Base-by-base conservation (phyloP, 1,140 invertebrate species). In the Papilio aristodemus region DNA sequence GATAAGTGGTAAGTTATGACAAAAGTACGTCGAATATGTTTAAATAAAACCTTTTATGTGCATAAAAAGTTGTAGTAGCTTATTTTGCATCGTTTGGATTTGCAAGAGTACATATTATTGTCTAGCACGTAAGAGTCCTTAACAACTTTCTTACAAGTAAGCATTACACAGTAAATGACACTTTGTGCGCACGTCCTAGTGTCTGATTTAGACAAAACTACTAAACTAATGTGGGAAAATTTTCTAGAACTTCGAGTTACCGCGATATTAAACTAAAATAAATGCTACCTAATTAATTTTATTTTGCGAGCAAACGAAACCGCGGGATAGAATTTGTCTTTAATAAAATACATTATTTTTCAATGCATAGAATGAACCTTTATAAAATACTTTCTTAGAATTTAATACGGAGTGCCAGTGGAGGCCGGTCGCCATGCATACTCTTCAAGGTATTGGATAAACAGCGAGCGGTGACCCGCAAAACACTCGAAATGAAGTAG, bases 21-120 rank as follows among this genome's bases (percentile, higher is more conserved):
- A 11, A 54, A 25, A 54, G 46, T 54, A 54, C 46, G 46, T 11
- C 46, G 17, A 10, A 54, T 22, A 46, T 8, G 10, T 54, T 54
- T 54, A 54, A 54, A 54, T 54, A 22, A 4, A 54, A 54, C 46
- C 46, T 22, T 54, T 54, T 25, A 13, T n/a, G n/a, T n/a, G n/a
- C n/a, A n/a, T n/a, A n/a, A n/a, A n/a, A 11, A 22, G 6, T 9
- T 54, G 46, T 54, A 54, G 19, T 4, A 10, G 10, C 6, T 11
- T 6, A 22, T 17, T 3, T 32, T 6, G 27, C 27, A 19, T 3
- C 19, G 9, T 22, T 54, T 25, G 13, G 17, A 14, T 43, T 14
- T 14, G n/a, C n/a, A 43, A 19, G 43, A 2, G 43, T 3, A 10
- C 14, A 32, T 19, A 14, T 17, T 19, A 46, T 46, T 39, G 11